Base-by-base conservation (phyloP, 2,888 invertebrate species). In the Tillus elongatus region DNA sequence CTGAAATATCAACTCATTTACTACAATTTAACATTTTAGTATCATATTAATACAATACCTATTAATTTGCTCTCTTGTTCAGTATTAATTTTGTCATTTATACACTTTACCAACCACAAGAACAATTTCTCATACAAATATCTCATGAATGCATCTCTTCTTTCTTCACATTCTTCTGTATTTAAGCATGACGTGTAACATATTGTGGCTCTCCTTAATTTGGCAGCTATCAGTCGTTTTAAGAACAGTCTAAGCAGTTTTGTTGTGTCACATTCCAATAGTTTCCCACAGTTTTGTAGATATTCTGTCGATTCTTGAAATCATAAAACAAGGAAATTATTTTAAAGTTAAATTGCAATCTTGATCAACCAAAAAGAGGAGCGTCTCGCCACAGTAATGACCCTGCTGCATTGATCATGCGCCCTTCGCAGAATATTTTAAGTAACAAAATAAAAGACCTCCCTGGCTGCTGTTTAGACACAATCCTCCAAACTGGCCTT, bases 71-170 rank as follows among this genome's bases (percentile, higher is more conserved):
- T n/a, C 14, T 37, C 33, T 13, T 51, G 48, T 11, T 45, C 48
- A 24, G 43, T 41, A 10, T 41, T 41, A 3, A 54, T 56, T 38
- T 47, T 51, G 10, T 46, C 35, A 38, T 63, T 60, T 6, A 58
- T 44, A 1, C 48, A 45, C 33, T 51, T 47, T 2, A 68, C 57
- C 4, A 67, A 42, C 55, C 61, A 64, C 9, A 52, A 45, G 40
- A 68, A 67, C 11, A 66, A 50, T 29, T 53, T 54, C 26, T 60
- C 57, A 41, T 67, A 68, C 26, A 67, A 47, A 16, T 61, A 58
- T 38, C 64, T 56, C 49, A 65, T 63, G 13, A 66, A 52, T 35
- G 63, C 58, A 41, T 63, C 59, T 34, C 63, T 48, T 15, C 67
- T 56, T 30, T 58, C 59, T 24, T 53, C 52, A 41, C 67, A 68